Base-by-base conservation (phyloP, 2,888 invertebrate species). In the Mesorhabditis belari region DNA sequence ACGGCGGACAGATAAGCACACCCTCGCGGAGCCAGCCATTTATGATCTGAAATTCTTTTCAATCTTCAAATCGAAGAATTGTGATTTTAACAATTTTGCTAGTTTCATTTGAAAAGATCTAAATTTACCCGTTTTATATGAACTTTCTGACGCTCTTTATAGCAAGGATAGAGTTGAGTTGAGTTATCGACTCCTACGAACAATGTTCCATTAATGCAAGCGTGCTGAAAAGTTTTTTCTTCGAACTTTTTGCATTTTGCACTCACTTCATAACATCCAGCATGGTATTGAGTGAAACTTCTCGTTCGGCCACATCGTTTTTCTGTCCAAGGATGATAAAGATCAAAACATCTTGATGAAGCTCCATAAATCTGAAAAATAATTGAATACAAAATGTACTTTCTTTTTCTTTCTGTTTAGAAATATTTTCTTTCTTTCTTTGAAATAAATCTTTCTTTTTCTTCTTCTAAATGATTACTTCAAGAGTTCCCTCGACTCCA, bases 231-330 rank as follows among this genome's bases (percentile, higher is more conserved):
- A 79, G 53, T 86, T 81, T 57, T 81, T 77, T 4, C 86, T 75
- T 75, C 89, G 87, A 63, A 29, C 21, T 28, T 3, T 35, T 9
- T 12, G 9, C 17, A 12, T 35, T 35, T 9, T 12, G 6, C 17
- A 12, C 17, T 35, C 64, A 84, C 85, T 81, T 82, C 73, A 82
- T 98, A 96, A 83, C 96, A 98, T 2, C 96, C 96, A 0, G 93
- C 93, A 49, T 96, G 95, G 90, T 92, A 94, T 83, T 96, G 95
- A 75, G 91, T 91, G 89, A 92, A 92, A 77, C 91, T 91, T 58
- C 90, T 83, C 65, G 87, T 87, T 83, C 92, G 90, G 74, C 88
- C 86, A 80, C 93, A 94, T 0, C 90, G 90, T 59, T 90, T 86
- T 82, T 93, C 92, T 77, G 91, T 91, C 93, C 93, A 93, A 9